Evolutionary conservation across 2,797 vertebrate genomes (phyloP), one percentile per base, ranked within the genome.

Genomic region (Dermochelys coriacea): DNA sequence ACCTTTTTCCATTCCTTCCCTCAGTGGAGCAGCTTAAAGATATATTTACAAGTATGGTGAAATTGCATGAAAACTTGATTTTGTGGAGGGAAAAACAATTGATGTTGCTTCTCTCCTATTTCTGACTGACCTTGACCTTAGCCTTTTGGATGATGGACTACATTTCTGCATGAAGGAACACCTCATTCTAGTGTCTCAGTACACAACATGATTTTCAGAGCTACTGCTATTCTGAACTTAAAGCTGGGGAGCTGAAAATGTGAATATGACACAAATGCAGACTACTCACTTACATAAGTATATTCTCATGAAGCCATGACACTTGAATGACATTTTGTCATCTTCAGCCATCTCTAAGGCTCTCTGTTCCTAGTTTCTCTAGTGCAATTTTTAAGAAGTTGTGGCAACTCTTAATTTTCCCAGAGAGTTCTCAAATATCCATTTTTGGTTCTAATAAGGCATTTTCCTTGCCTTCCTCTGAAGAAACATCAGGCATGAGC

Each of bases 361-460:
- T 82, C 10, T 19, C 49, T 50, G n/a, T 52, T 50, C 45, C 41
- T 25, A 18, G 6, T 59, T 87, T 85, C 25, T 57, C 87, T 79
- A 18, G 37, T 79, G 37, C 27, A 47, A 18, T 77, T 88, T 37
- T 37, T 41, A 12, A 47, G 47, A 77, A 54, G 11, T 27, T 74
- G 2, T 41, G 49, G 71, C 75, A 59, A 74, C 16, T 80, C 12
- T 23, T 80, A 31, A 34, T 7, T 31, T 86, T 83, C 64, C 80
- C 74, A 52, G 59, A 25, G 10, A 37, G 45, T 68, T 41, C 68
- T 89, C 5, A 4, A 50, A 55, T 74, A 84, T 19, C 6, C 6
- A 54, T 86, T 89, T 86, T 31, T 68, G n/a, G 15, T 86, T 87
- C 90, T 89, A 94, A 89, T 80, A 45, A 93, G 83, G 57, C 12